These are phyloP conservation scores for Mesoligia furuncula DNA, from an alignment of 2,888 invertebrate genomes.

Conservation along the genomic window DNA sequence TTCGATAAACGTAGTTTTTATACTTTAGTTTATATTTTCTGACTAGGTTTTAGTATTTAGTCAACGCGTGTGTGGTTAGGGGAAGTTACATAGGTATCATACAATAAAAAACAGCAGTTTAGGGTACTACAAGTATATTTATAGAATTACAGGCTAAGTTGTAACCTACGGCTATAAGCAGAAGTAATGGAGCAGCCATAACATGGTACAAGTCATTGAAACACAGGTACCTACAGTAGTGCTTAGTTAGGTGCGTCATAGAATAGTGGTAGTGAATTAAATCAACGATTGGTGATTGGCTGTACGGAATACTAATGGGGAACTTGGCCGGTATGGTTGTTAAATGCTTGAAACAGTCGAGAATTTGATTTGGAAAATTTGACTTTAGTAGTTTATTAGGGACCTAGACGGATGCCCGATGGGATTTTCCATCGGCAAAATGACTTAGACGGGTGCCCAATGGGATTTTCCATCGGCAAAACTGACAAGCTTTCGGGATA, in stretches of 20 bases:
- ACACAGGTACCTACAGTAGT: conserved; percentile 41
- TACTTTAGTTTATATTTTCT: neutral
- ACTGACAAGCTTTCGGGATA: no score
- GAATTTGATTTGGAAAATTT: neutral
- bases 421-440: no score
- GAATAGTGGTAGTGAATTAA: neutral
- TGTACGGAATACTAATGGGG: neutral
- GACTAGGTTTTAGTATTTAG: neutral
- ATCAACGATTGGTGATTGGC: neutral
- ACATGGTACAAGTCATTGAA: neutral
- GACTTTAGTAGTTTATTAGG: neutral
- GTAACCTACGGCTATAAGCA: conserved; percentile 64
- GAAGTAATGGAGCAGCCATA: conserved; percentile 62
- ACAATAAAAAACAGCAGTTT: conserved; percentile 61
- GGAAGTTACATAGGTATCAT: neutral
- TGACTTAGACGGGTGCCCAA: no score
- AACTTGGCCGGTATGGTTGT: neutral
- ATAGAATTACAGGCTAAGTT: conserved; percentile 67
- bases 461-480: no score
- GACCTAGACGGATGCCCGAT: neutral
- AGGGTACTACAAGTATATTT: conserved; percentile 70
- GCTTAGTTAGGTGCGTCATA: conserved; percentile 35
- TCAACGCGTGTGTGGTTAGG: neutral
- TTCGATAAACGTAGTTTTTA: neutral
- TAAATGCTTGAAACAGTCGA: neutral